Evolutionary conservation across 2,888 invertebrate genomes (phyloP).

Genomic region (Drepana falcataria): DNA sequence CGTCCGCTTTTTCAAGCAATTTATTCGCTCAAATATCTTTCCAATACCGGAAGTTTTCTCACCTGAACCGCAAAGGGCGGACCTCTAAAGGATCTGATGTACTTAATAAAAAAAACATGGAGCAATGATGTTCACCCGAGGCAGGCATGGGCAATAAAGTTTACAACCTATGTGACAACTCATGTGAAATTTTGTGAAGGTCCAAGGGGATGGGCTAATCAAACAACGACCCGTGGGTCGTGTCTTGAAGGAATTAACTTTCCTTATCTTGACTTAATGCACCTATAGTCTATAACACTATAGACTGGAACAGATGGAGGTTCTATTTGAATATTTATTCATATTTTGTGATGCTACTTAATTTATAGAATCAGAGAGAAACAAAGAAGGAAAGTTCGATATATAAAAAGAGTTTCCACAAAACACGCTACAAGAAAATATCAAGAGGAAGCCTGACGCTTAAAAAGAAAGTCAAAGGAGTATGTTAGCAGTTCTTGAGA

Average conservation of each 20-base stretch:
- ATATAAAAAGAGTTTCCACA: no score
- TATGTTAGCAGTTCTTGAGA: no score
- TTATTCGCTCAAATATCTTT: neutral
- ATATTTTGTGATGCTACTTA: no score
- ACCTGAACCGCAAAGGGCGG: constrained; percentile 2
- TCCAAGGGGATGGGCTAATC: neutral
- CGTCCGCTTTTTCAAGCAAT: neutral
- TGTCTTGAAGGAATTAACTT: neutral
- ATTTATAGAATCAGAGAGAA: no score
- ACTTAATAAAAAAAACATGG: constrained; percentile 1
- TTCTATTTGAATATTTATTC: no score
- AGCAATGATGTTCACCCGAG: constrained; percentile 1
- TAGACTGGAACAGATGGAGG: no score
- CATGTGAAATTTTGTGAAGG: neutral
- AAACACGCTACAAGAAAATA: no score
- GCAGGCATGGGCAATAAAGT: constrained; percentile 1
- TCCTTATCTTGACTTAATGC: neutral
- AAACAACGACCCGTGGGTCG: neutral
- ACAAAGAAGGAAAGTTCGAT: no score
- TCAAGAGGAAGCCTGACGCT: no score
- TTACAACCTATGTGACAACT: neutral
- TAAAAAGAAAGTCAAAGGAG: no score
- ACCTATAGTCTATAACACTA: no score
- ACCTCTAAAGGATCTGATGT: neutral
- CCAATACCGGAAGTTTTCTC: constrained; percentile 2